Conservation (phyloP, 2,888 invertebrate genomes). For the Pterobdella sp. region DNA sequence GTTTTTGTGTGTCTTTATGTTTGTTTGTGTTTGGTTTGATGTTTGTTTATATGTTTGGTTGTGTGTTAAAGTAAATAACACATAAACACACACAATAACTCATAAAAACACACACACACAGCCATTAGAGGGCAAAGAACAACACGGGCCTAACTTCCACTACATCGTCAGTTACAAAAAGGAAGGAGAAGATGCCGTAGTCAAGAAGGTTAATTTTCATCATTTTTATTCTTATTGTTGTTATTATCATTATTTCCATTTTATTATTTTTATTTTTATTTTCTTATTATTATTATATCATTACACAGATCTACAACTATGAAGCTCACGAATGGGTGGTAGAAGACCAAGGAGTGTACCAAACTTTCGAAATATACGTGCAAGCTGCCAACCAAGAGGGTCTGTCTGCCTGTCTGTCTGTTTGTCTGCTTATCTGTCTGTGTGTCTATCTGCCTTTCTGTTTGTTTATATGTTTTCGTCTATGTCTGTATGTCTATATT, state of each 20-base stretch:
- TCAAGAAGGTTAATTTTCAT: constrained; percentile 21
- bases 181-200: constrained; percentile 16
- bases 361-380: constrained; percentile 80
- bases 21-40: constrained; percentile 2
- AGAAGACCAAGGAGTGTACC: constrained; percentile 71
- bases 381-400: constrained; percentile 80
- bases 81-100: too few relatives aligned
- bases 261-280: too few relatives aligned
- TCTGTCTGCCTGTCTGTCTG: not conserved
- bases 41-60: not conserved
- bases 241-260: too few relatives aligned
- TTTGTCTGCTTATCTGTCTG: not conserved
- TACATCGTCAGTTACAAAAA: constrained; percentile 76
- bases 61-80: too few relatives aligned
- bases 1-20: not conserved
- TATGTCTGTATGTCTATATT: constrained; percentile 41
- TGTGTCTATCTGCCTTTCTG: not conserved
- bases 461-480: constrained; percentile 45
- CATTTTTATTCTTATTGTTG: constrained; percentile 44
- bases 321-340: constrained; percentile 62
- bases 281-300: constrained; percentile 32
- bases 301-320: constrained; percentile 65
- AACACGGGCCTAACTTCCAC: constrained; percentile 86
- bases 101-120: too few relatives aligned
- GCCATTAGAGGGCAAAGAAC: constrained; percentile 90